These are phyloP conservation scores for Rhyacophila brunnea DNA, from an alignment of 1,140 invertebrate genomes.

Conservation along the genomic window DNA sequence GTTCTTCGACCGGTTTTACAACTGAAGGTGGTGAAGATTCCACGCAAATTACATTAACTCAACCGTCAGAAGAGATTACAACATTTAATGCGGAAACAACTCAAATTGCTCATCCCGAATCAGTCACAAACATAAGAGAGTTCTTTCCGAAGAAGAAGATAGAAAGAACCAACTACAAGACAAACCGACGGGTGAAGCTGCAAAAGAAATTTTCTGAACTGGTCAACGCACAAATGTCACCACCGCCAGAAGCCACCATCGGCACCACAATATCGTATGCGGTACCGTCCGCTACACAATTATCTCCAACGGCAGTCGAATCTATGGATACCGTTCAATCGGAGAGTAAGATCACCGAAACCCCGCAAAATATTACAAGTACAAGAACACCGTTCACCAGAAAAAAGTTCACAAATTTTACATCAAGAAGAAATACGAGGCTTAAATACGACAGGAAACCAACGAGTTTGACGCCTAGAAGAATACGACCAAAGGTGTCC, in stretches of 20 bases:
- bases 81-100: conserved; percentile 7
- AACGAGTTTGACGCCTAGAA: conserved; percentile 37
- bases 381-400: conserved; percentile 45
- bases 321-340: not conserved
- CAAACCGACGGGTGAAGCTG: conserved; percentile 22
- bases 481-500: conserved; percentile 31
- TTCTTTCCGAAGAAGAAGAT: not conserved
- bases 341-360: conserved; percentile 38
- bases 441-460: conserved; percentile 35
- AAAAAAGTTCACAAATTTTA: conserved; percentile 6
- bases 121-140: not conserved
- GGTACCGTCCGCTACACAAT: not conserved
- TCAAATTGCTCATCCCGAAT: conserved; percentile 1
- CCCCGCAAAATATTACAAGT: conserved; percentile 41
- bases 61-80: conserved; percentile 22
- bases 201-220: conserved; percentile 38
- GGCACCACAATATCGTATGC: conserved; percentile 37
- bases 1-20: not conserved
- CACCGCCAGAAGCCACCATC: conserved; percentile 30
- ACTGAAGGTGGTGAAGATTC: not conserved
- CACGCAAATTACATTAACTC: conserved; percentile 12
- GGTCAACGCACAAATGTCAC: conserved; percentile 40
- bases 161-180: conserved; percentile 10
- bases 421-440: conserved; percentile 3
- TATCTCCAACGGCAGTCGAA: not conserved